These are phyloP conservation scores for Ostrea denselamellosa DNA, from an alignment of 1,140 invertebrate genomes.

Conservation along the genomic window DNA sequence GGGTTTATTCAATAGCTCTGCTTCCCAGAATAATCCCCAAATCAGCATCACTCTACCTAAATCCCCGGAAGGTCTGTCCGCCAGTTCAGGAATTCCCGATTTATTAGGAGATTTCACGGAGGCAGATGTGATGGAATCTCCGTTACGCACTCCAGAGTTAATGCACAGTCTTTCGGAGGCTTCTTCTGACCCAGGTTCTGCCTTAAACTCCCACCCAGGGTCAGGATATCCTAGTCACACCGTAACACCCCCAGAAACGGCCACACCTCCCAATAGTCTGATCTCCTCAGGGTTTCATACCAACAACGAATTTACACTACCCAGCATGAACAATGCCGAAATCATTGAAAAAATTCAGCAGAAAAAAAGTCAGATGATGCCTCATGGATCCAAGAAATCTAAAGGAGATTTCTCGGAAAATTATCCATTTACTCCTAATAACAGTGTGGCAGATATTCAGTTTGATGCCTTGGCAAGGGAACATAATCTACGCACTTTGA, in stretches of 20 bases:
- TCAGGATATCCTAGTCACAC: constrained; percentile 66
- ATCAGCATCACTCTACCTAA: not conserved
- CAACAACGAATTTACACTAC: constrained; percentile 59
- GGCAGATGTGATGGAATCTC: constrained; percentile 44
- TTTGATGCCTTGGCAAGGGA: constrained; percentile 59
- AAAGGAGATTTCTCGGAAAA: constrained; percentile 6
- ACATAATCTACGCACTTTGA: constrained; percentile 73
- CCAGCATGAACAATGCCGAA: constrained; percentile 74
- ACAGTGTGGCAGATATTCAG: constrained; percentile 69
- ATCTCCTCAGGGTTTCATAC: not conserved
- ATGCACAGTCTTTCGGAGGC: constrained; percentile 33
- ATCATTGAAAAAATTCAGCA: constrained; percentile 70
- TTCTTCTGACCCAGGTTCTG: constrained; percentile 43
- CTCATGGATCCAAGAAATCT: not conserved
- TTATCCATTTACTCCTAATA: constrained; percentile 68
- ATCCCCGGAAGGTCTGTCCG: not conserved
- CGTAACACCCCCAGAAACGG: constrained; percentile 45
- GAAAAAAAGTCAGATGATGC: constrained; percentile 57
- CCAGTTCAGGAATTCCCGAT: not conserved
- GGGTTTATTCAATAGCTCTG: not conserved
- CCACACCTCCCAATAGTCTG: constrained; percentile 52
- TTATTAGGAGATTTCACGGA: constrained; percentile 47
- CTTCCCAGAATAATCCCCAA: not conserved
- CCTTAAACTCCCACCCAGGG: constrained; percentile 54
- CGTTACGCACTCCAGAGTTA: constrained; percentile 29